A percentile compares a stretch with the other conserved stretches of the same genome.
Conservation (phyloP, 2,113 vertebrate species). For the Prunella fulvescens region DNA sequence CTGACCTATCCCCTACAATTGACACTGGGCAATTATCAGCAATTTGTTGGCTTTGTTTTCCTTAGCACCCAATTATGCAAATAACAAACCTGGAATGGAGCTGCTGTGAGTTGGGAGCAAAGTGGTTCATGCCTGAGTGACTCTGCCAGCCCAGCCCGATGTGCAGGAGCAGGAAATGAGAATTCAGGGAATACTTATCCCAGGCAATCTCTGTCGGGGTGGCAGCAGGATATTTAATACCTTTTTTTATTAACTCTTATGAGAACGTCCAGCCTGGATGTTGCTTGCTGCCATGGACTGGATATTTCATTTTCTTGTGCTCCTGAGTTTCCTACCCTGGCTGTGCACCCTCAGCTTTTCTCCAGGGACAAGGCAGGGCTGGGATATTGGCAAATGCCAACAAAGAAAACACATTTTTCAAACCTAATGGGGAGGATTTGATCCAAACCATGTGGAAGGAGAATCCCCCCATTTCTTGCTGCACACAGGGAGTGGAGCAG, state of each 20-base stretch:
- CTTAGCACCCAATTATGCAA: constrained; percentile 81
- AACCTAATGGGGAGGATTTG: background rate
- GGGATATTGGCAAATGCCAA: background rate
- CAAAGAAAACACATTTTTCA: background rate
- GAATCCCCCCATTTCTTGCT: background rate
- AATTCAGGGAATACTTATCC: background rate
- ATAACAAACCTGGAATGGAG: background rate
- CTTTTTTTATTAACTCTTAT: background rate
- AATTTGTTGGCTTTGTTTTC: constrained; percentile 87
- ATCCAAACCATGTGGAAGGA: background rate
- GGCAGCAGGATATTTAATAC: background rate
- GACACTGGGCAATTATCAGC: constrained; percentile 81
- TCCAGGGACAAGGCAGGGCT: background rate
- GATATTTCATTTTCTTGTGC: background rate
- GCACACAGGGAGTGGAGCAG: background rate
- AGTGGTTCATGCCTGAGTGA: background rate
- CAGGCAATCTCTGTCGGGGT: background rate
- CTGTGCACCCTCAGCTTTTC: background rate
- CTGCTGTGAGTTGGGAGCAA: background rate
- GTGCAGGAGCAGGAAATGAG: background rate
- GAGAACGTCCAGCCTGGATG: background rate
- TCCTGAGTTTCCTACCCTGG: background rate
- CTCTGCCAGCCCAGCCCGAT: background rate
- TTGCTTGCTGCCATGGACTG: background rate
- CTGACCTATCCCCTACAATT: constrained; percentile 71